Percentiles rank a stretch among this genome's conserved stretches.
Evolutionary conservation across 2,888 invertebrate species (phyloP).

Genomic region (Rhabditophanes sp.): DNA sequence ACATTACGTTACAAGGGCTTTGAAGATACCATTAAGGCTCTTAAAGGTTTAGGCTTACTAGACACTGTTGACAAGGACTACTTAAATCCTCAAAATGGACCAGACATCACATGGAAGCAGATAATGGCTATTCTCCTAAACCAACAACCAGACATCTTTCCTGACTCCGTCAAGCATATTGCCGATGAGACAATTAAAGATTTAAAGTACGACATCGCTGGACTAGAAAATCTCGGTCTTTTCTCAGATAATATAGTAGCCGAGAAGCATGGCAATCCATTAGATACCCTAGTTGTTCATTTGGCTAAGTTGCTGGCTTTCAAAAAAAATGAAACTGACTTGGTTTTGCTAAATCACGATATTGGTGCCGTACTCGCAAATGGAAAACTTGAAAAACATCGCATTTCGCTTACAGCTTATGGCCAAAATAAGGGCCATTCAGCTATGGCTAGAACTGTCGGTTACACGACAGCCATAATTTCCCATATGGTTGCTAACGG

Average conservation of each 20-base stretch:
- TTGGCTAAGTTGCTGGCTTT: constrained; percentile 43
- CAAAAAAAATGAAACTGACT: constrained; percentile 65
- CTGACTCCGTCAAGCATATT: constrained; percentile 72
- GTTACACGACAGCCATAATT: constrained; percentile 82
- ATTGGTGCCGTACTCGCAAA: constrained; percentile 81
- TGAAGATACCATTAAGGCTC: constrained; percentile 66
- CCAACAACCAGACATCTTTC: constrained; percentile 70
- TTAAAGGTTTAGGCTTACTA: constrained; percentile 72
- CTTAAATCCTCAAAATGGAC: constrained; percentile 74
- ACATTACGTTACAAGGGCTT: constrained; percentile 83
- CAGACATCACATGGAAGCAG: constrained; percentile 84
- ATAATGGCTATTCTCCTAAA: constrained; percentile 71
- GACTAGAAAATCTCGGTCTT: constrained; percentile 57
- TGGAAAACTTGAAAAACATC: constrained; percentile 49
- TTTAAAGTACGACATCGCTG: constrained; percentile 14
- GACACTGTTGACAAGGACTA: constrained; percentile 69
- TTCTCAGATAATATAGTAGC: constrained; percentile 64
- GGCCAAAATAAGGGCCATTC: constrained; percentile 64
- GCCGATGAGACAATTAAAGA: constrained; percentile 59
- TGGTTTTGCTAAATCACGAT: constrained; percentile 82
- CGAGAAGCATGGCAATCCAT: constrained; percentile 62
- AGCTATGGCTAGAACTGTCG: constrained; percentile 87
- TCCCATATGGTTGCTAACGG: constrained; percentile 93
- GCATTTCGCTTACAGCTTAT: constrained; percentile 65
- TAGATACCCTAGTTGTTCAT: constrained; percentile 81